Conservation (phyloP, 2,888 invertebrate genomes). For the Nemoura dubitans region DNA sequence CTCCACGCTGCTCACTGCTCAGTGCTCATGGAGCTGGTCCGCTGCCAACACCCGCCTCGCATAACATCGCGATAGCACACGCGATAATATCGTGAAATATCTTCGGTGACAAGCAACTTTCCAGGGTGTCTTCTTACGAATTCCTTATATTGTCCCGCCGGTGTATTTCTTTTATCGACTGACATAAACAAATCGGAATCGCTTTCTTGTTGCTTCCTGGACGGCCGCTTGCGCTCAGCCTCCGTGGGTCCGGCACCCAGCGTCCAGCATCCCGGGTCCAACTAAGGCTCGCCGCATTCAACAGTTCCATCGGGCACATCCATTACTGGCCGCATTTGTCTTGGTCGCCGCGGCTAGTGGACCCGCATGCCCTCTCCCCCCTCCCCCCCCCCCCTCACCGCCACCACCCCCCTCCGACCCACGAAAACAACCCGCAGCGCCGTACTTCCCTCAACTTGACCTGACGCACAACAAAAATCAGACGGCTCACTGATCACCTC, state of each 20-base stretch:
- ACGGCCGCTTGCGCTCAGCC: too few relatives aligned
- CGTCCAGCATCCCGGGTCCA: too few relatives aligned
- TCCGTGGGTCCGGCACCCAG: too few relatives aligned
- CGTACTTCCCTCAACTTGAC: too few relatives aligned
- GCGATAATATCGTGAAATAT: background rate
- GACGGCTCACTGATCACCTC: too few relatives aligned
- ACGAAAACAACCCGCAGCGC: too few relatives aligned
- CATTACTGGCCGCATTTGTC: constrained; percentile 49
- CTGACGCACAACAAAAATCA: too few relatives aligned
- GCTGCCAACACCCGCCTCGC: too few relatives aligned
- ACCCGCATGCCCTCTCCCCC: background rate
- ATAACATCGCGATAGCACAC: background rate
- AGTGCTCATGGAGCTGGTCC: too few relatives aligned
- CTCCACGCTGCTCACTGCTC: too few relatives aligned
- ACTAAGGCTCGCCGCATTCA: constrained; percentile 25
- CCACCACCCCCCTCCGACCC: too few relatives aligned
- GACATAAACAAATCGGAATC: constrained; percentile 47
- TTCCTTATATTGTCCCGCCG: constrained; percentile 24
- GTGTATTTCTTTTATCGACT: constrained; percentile 37
- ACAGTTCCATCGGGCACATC: constrained; percentile 40
- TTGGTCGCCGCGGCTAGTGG: constrained; percentile 41
- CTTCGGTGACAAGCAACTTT: constrained; percentile 30
- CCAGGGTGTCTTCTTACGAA: constrained; percentile 30
- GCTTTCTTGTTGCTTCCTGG: constrained; percentile 40
- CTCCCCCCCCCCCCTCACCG: too few relatives aligned